Conservation (phyloP, 2,797 vertebrate genomes). For the Adelosebastes latens region DNA sequence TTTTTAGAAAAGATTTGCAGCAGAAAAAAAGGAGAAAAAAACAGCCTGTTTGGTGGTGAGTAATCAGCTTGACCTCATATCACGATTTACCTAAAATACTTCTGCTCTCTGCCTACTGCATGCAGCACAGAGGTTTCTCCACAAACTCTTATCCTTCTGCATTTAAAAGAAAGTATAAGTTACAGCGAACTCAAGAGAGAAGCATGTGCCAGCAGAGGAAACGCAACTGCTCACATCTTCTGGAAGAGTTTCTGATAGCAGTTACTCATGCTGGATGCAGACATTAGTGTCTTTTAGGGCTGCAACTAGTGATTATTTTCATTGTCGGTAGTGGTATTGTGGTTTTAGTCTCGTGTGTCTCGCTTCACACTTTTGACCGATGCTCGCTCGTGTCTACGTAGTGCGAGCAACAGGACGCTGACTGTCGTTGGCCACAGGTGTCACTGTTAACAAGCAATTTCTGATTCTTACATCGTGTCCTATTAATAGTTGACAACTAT, state of each 20-base stretch:
- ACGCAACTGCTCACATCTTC: background rate
- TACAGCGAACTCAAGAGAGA: background rate
- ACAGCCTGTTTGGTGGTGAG: background rate
- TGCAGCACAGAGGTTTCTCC: background rate
- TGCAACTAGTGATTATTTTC: no score
- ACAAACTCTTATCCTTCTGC: background rate
- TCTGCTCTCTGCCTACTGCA: background rate
- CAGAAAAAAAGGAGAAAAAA: background rate
- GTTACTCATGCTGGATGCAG: background rate
- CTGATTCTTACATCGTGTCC: no score
- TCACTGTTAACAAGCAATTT: no score
- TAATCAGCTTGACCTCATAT: background rate
- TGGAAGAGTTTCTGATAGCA: background rate
- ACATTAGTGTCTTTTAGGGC: no score
- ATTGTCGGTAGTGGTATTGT: no score
- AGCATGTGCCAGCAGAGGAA: background rate
- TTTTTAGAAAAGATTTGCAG: background rate
- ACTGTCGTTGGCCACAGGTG: no score
- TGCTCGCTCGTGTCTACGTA: no score
- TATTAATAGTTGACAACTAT: no score
- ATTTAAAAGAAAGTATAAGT: background rate
- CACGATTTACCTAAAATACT: background rate
- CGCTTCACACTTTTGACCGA: no score
- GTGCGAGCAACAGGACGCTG: no score
- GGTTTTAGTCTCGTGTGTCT: no score